A percentile compares a stretch with the other conserved stretches of the same genome.
phyloP scores from a whole-genome alignment of 2,797 vertebrate genomes.

The Zalophus californianus region DNA sequence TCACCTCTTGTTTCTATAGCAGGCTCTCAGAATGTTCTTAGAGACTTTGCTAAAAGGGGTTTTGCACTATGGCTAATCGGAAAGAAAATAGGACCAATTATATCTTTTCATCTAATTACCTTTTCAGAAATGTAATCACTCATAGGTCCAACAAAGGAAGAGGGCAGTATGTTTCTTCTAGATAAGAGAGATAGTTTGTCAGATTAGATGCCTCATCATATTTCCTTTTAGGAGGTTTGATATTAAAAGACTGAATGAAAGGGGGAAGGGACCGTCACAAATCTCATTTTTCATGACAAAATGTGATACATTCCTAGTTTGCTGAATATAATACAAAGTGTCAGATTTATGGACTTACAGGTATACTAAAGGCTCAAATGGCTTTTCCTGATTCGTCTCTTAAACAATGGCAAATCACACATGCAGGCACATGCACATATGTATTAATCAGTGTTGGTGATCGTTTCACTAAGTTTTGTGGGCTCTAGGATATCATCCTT shows the following conservation, averaged over 20 bases:
- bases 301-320: conserved; percentile 57
- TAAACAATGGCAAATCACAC: conserved; percentile 50
- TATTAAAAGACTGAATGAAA: conserved; percentile 44
- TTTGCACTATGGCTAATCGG: conserved; percentile 48
- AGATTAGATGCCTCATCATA: neutral
- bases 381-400: conserved; percentile 75
- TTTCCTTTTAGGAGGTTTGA: conserved; percentile 19
- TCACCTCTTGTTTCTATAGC: conserved; percentile 60
- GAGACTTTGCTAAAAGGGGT: conserved; percentile 54
- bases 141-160: neutral
- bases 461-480: neutral
- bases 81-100: conserved; percentile 48
- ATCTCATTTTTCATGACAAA: conserved; percentile 62
- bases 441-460: neutral
- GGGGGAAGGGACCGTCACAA: neutral
- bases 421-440: neutral
- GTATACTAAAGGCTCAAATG: conserved; percentile 70
- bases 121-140: conserved; percentile 57
- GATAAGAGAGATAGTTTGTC: conserved; percentile 40
- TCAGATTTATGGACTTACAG: conserved; percentile 62
- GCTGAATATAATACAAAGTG: neutral
- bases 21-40: conserved; percentile 50
- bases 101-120: conserved; percentile 69
- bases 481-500: conserved; percentile 66
- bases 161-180: neutral